Conservation (phyloP, 2,797 vertebrate species). For the Amniataba percoides region DNA sequence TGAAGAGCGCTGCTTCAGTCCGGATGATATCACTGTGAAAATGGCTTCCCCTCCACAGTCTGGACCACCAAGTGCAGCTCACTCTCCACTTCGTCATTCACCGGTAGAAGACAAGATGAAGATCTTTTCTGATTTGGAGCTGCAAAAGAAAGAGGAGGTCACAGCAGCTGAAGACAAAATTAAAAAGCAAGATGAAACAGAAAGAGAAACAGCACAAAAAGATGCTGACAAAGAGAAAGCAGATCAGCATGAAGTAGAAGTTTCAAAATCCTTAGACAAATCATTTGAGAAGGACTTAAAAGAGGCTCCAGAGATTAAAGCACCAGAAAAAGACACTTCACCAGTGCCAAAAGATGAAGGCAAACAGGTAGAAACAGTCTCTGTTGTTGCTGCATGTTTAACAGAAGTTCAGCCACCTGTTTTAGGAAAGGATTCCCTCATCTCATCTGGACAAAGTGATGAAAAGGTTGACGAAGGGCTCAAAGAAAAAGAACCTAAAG, state of each 20-base stretch:
- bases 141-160: conserved; percentile 60
- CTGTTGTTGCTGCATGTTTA: conserved; percentile 38
- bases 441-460: conserved; percentile 39
- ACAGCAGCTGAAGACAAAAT: conserved; percentile 45
- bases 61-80: conserved; percentile 92
- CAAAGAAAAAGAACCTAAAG: conserved; percentile 71
- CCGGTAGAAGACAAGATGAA: conserved; percentile 91
- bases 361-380: conserved; percentile 51
- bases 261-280: conserved; percentile 56
- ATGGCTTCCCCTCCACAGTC: conserved; percentile 95
- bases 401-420: conserved; percentile 49
- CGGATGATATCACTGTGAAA: conserved; percentile 97
- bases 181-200: conserved; percentile 55
- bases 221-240: conserved; percentile 47
- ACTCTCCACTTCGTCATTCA: conserved; percentile 94
- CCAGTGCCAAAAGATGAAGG: conserved; percentile 54
- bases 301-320: conserved; percentile 45
- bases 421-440: conserved; percentile 50
- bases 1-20: conserved; percentile 95
- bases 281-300: conserved; percentile 59
- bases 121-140: conserved; percentile 67
- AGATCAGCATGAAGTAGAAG: conserved; percentile 46
- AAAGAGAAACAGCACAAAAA: conserved; percentile 46
- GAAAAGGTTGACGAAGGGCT: conserved; percentile 57
- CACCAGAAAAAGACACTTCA: conserved; percentile 63